Base-by-base conservation (phyloP, 2,888 invertebrate genomes). In the Drosophila prostipennis region DNA sequence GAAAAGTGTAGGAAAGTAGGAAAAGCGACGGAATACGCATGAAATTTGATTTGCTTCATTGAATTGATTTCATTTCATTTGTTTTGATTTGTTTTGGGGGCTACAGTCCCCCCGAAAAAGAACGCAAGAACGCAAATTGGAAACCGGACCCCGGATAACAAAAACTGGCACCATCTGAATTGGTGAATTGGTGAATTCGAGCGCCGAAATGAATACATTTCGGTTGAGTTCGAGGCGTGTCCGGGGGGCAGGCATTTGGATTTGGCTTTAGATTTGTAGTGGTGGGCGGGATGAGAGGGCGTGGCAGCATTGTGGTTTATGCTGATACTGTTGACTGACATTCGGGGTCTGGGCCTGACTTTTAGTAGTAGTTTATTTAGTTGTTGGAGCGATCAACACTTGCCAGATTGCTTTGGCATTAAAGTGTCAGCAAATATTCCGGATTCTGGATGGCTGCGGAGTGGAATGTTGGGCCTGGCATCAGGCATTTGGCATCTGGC, bases 31-130 rank as follows among this genome's bases (percentile, higher is more conserved):
- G 83, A 83, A 83, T 83, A 77, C 80, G 83, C 80, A 86, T 83
- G 79, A 83, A 82, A 83, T 83, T 83, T 86, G 83, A 83, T 83
- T 86, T 83, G 82, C 77, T 86, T 73, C 82, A 86, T 83, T 83
- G 82, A 83, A 86, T 83, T 86, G 82, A 83, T 83, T 82, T 82
- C 86, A 82, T 82, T 82, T 86, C 86, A 86, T 83, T 83, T 83
- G 82, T 86, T 83, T 83, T 65, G 65, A 65, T 65, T 65, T 65
- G 64, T 65, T 64, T 6, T 26, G 26, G n/a, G n/a, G n/a, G n/a
- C n/a, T n/a, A n/a, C n/a, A n/a, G n/a, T n/a, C 42, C 29, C 29
- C 82, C 69, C 63, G 80, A 81, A 81, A 81, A 82, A n/a, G n/a
- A n/a, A 85, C 84, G 84, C 70, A 68, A 51, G 61, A 52, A 72